A percentile compares a stretch with the other conserved stretches of the same genome.
phyloP scores from a whole-genome alignment of 2,888 invertebrate species.

The Philaethria dido region DNA sequence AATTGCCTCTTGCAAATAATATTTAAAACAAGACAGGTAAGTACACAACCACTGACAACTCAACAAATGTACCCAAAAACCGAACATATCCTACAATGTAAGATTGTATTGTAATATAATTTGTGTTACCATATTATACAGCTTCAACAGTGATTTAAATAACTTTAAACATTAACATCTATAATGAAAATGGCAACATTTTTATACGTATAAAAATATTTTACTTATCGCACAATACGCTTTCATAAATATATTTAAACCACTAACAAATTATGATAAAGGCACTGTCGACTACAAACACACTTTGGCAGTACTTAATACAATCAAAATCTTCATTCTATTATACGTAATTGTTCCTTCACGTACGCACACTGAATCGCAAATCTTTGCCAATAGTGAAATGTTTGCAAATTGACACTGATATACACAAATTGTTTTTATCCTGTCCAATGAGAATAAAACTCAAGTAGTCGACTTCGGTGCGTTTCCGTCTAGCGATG shows the following conservation, averaged over 20 bases:
- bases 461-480: conserved; percentile 78
- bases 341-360: conserved; percentile 57
- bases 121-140: conserved; percentile 41
- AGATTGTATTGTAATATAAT: conserved; percentile 40
- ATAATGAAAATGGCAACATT: conserved; percentile 82
- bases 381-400: conserved; percentile 80
- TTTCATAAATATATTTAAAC: conserved; percentile 76
- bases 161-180: conserved; percentile 65
- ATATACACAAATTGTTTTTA: conserved; percentile 66
- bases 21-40: conserved; percentile 56
- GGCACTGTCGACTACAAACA: conserved; percentile 85
- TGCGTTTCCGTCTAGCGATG: conserved; percentile 68
- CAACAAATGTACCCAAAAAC: conserved; percentile 57
- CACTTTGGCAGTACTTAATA: conserved; percentile 82
- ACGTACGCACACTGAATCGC: conserved; percentile 72
- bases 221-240: conserved; percentile 76
- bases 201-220: conserved; percentile 82
- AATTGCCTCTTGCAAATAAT: conserved; percentile 41
- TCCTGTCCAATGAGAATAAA: conserved; percentile 54
- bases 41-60: conserved; percentile 80
- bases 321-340: conserved; percentile 60
- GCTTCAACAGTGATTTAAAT: conserved; percentile 19
- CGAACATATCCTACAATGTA: conserved; percentile 41
- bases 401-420: conserved; percentile 77
- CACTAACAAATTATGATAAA: conserved; percentile 73